A percentile compares a stretch with the other conserved stretches of the same genome.
Conservation (phyloP, 2,888 invertebrate genomes). For the Tineola bisselliella region DNA sequence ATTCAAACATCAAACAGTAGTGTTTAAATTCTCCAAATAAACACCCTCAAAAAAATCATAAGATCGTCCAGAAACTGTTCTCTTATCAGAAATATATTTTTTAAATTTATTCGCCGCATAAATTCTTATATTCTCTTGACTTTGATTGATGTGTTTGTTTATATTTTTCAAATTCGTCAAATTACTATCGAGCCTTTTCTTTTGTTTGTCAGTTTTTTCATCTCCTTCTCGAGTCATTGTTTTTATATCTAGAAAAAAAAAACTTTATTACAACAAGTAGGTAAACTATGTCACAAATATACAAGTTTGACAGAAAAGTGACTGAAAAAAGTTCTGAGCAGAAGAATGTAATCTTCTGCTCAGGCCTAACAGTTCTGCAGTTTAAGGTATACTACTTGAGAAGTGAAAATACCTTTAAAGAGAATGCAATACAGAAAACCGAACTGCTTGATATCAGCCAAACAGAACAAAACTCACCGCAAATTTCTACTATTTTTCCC, state of each 20-base stretch:
- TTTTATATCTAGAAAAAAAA: constrained; percentile 42
- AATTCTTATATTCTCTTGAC: constrained; percentile 34
- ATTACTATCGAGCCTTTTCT: constrained; percentile 41
- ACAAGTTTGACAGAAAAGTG: too few species aligned
- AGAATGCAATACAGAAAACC: too few species aligned
- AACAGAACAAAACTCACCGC: constrained; percentile 11
- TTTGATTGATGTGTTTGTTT: constrained; percentile 31
- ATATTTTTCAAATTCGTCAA: constrained; percentile 35
- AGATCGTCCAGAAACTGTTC: constrained; percentile 34
- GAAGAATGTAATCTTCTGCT: too few species aligned
- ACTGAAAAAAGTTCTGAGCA: too few species aligned
- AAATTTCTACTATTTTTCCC: too few species aligned
- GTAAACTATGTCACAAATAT: too few species aligned
- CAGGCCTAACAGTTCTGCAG: too few species aligned
- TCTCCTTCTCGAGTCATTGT: constrained; percentile 31
- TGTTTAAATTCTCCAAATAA: constrained; percentile 29
- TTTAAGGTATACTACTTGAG: too few species aligned
- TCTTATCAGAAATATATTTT: constrained; percentile 32
- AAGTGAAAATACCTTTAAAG: too few species aligned
- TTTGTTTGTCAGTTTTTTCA: constrained; percentile 35
- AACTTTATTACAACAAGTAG: neutral
- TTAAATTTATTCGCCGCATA: constrained; percentile 37
- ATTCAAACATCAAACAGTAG: neutral
- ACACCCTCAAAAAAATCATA: constrained; percentile 38
- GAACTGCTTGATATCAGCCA: too few species aligned